These are phyloP conservation scores for Potamarius usumacintae DNA, from an alignment of 2,113 vertebrate species.

Conservation along the genomic window DNA sequence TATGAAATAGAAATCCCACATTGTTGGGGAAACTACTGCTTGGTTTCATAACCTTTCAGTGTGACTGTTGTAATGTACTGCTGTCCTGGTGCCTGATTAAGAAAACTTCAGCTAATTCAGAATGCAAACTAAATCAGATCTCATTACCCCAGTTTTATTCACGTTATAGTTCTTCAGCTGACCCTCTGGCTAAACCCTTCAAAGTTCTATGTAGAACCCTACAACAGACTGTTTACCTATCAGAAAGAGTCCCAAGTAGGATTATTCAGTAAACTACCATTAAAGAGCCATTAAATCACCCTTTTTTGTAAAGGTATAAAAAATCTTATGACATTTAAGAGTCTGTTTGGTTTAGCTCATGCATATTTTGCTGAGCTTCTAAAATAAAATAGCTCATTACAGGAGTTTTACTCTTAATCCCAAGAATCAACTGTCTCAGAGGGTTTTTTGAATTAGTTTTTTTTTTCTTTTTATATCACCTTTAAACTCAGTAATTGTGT, in stretches of 20 bases:
- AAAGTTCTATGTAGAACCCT: background rate
- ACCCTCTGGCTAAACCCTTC: background rate
- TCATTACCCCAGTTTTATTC: background rate
- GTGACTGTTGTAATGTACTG: background rate
- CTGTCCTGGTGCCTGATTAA: background rate
- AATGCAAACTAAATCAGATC: background rate
- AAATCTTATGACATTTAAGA: background rate
- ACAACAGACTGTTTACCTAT: background rate
- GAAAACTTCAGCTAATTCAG: background rate
- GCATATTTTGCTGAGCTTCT: background rate
- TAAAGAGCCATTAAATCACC: background rate
- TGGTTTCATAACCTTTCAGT: background rate
- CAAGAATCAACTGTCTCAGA: background rate
- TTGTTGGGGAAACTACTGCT: background rate
- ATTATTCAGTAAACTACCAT: background rate
- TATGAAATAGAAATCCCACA: background rate
- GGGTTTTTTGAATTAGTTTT: background rate
- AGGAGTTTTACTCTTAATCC: background rate
- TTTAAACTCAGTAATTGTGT: background rate
- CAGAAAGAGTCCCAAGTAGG: background rate
- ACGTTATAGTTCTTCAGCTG: background rate
- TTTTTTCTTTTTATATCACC: background rate
- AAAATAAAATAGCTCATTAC: background rate
- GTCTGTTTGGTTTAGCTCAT: background rate
- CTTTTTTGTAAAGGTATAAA: background rate